Evolutionary conservation across 2,113 vertebrate genomes (phyloP).

Genomic region (Cinclus mexicanus): DNA sequence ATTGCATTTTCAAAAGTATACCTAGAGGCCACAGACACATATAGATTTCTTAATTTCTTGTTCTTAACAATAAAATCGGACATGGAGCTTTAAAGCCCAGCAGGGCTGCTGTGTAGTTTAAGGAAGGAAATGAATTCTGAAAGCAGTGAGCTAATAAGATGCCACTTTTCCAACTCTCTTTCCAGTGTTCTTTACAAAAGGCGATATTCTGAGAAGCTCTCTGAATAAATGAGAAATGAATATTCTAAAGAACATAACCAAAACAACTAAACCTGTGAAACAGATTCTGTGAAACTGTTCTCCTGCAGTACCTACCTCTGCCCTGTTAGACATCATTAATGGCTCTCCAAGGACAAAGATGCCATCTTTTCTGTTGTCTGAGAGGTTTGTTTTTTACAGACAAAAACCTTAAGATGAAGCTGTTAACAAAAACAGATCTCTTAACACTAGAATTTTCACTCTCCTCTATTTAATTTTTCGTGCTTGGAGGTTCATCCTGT

Average conservation of each 20-base stretch:
- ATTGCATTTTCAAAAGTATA: slow-evolving; percentile 16
- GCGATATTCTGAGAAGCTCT: background rate
- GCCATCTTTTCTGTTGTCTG: background rate
- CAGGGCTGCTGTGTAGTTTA: background rate
- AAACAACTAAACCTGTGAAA: background rate
- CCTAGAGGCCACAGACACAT: background rate
- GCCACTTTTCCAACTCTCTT: background rate
- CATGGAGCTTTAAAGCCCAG: background rate
- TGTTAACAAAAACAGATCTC: background rate
- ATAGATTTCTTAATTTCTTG: slow-evolving; percentile 35
- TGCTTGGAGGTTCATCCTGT: background rate
- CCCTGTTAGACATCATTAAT: background rate
- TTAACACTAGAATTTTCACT: background rate
- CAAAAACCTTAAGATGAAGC: background rate
- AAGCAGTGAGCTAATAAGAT: slow-evolving; percentile 23
- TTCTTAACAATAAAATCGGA: slow-evolving; percentile 30
- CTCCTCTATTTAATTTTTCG: background rate
- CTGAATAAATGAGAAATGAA: background rate
- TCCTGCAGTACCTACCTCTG: background rate
- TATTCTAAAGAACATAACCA: background rate
- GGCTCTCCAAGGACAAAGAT: background rate
- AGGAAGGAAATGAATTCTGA: slow-evolving; percentile 26
- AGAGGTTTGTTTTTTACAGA: background rate
- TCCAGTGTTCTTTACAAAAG: background rate
- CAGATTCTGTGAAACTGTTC: background rate